phyloP scores from a whole-genome alignment of 2,113 vertebrate species.

The Gallinago paraguaiae region DNA sequence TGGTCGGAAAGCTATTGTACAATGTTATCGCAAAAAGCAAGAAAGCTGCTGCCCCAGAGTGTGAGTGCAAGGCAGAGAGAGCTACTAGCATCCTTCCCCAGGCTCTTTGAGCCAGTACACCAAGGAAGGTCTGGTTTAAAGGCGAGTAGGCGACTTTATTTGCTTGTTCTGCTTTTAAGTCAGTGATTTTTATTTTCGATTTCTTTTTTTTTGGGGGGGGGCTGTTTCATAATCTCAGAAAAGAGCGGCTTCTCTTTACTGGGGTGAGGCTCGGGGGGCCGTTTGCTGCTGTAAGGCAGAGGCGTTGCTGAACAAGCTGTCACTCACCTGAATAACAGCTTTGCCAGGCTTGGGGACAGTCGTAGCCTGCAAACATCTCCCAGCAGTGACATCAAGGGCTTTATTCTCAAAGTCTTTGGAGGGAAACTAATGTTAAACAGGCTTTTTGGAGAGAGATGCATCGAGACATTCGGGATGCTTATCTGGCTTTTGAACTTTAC shows the following conservation, averaged over 20 bases:
- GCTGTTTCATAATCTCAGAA: not conserved
- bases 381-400: not conserved
- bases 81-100: not conserved
- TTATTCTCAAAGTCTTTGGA: not conserved
- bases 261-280: not conserved
- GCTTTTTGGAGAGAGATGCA: not conserved
- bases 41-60: not conserved
- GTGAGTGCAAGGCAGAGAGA: not conserved
- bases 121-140: not conserved
- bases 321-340: not conserved
- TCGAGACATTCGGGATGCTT: not conserved
- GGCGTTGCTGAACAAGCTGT: not conserved
- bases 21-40: not conserved
- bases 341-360: rapidly evolving
- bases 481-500: not conserved
- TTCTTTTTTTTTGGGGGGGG: not conserved
- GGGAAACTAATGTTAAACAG: not conserved
- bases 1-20: rapidly evolving
- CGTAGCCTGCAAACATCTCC: not conserved
- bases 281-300: not conserved
- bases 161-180: not conserved
- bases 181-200: not conserved
- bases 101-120: not conserved
- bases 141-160: not conserved
- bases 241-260: not conserved